A percentile compares a stretch with the other conserved stretches of the same genome.
Evolutionary conservation across 1,140 invertebrate species (phyloP).

Genomic region (Lucilia sericata): DNA sequence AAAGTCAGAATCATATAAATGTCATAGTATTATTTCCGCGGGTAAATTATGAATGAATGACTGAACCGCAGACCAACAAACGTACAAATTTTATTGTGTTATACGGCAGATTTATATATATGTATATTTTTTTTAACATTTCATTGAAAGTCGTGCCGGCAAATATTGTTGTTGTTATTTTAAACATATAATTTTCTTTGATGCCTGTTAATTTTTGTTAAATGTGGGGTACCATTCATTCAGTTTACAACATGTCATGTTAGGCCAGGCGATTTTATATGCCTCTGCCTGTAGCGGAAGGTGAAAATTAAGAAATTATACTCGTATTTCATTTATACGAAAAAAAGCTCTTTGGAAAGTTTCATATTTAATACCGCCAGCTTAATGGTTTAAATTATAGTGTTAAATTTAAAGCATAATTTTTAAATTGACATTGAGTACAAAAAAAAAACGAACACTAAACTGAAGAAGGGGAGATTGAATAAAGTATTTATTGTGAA

Average conservation of each 20-base stretch:
- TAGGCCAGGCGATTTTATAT: background rate
- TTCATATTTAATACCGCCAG: background rate
- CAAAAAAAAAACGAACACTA: background rate
- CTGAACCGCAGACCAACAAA: background rate
- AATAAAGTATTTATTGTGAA: too few relatives aligned
- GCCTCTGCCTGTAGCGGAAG: background rate
- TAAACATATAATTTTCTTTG: background rate
- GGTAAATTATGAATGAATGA: constrained; percentile 16
- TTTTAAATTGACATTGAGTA: constrained; percentile 11
- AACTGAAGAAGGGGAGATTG: background rate
- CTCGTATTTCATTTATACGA: background rate
- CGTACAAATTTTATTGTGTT: background rate
- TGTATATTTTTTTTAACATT: background rate
- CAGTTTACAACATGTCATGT: background rate
- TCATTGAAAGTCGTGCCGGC: constrained; percentile 11
- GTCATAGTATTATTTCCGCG: constrained; percentile 17
- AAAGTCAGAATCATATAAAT: constrained; percentile 14
- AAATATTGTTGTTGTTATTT: background rate
- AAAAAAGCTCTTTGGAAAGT: constrained; percentile 1
- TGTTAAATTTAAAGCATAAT: background rate
- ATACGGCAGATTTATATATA: too few relatives aligned
- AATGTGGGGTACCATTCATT: background rate
- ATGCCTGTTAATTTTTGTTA: background rate
- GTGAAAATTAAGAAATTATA: constrained; percentile 27
- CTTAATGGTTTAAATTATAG: background rate